These are phyloP conservation scores for Pelodytes ibericus DNA, from an alignment of 2,797 vertebrate genomes.

Conservation along the genomic window DNA sequence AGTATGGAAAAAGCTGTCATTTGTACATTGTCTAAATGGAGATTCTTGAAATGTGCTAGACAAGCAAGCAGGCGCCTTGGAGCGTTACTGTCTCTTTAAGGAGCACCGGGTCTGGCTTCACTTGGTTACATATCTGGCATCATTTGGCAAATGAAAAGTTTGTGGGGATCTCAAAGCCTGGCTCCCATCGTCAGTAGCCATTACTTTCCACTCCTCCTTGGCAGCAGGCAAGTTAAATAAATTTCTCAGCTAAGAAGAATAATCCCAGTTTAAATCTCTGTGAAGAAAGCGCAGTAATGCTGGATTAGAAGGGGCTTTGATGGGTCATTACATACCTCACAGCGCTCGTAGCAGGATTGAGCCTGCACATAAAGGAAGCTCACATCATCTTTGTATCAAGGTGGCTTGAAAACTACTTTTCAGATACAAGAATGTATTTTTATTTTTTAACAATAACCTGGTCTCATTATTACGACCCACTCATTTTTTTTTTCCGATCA, in stretches of 20 bases:
- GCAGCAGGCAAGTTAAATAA: conserved; percentile 7
- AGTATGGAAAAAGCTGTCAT: too few relatives aligned
- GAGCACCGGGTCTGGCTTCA: background rate
- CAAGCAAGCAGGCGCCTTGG: too few relatives aligned
- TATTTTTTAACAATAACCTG: too few relatives aligned
- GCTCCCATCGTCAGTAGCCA: background rate
- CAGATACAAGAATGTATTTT: too few relatives aligned
- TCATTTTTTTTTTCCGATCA: too few relatives aligned
- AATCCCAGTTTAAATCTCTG: conserved; percentile 21
- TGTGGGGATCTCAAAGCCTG: conserved; percentile 2
- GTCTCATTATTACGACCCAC: too few relatives aligned
- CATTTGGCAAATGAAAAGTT: conserved; percentile 4
- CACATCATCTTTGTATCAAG: background rate
- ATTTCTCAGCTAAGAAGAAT: conserved; percentile 19
- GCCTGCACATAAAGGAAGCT: conserved; percentile 9
- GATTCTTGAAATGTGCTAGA: too few relatives aligned
- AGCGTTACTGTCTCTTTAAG: background rate
- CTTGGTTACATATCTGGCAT: conserved; percentile 10
- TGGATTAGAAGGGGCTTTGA: conserved; percentile 25
- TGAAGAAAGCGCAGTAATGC: conserved; percentile 19
- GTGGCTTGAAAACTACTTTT: background rate
- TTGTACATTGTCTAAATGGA: too few relatives aligned
- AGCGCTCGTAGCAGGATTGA: conserved; percentile 17
- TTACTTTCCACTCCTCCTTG: conserved; percentile 5
- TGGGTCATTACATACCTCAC: conserved; percentile 22